Conservation (phyloP, 2,797 vertebrate genomes). For the Octomys mimax region DNA sequence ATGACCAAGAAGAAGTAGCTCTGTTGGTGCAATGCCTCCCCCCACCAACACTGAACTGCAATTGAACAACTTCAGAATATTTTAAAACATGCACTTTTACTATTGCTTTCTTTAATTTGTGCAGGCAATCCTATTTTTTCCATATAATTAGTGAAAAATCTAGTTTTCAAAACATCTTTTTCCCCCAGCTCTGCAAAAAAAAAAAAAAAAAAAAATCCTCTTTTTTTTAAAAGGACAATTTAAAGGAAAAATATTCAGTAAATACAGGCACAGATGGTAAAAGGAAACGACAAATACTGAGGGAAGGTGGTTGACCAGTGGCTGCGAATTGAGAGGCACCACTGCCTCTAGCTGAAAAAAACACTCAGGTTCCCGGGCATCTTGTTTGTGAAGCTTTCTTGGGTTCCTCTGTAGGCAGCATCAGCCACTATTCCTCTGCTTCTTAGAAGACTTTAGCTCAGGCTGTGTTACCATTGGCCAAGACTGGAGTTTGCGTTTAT, state of each 20-base stretch:
- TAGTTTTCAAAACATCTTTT: not conserved
- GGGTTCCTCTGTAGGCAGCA: not conserved
- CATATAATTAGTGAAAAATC: not conserved
- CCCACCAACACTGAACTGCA: not conserved
- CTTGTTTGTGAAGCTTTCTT: not conserved
- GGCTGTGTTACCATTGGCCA: accelerated
- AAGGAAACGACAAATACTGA: not conserved
- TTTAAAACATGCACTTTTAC: not conserved
- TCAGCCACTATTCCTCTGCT: not conserved
- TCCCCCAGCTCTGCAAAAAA: too few relatives aligned
- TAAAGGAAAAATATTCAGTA: slow-evolving; percentile 16
- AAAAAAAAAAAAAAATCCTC: too few relatives aligned
- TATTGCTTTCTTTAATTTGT: slow-evolving; percentile 20
- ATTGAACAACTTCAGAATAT: not conserved
- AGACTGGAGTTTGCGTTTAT: not conserved
- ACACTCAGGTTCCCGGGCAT: not conserved
- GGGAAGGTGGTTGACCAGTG: not conserved
- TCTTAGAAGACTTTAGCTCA: not conserved
- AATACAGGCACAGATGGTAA: not conserved
- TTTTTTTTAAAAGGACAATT: not conserved
- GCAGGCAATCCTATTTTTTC: not conserved
- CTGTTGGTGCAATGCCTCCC: not conserved
- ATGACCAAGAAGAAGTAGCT: not conserved
- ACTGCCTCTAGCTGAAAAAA: not conserved
- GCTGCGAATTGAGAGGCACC: not conserved